Base-by-base conservation (phyloP, 1,140 invertebrate species). In the Lamellibrachia luymesi region DNA sequence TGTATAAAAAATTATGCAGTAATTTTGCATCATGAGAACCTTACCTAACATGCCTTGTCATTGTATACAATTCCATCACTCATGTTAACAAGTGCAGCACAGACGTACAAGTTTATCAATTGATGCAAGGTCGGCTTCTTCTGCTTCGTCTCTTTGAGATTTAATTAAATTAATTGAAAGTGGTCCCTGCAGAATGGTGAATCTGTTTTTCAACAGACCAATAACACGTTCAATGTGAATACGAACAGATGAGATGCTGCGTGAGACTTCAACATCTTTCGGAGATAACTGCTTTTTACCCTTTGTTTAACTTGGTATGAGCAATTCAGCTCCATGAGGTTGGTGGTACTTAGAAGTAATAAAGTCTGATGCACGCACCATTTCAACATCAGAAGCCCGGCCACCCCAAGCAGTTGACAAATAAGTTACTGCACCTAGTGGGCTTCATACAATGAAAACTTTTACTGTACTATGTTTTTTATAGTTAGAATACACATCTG, bases 271-370 rank as follows among this genome's bases (percentile, higher is more conserved):
- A 8, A 94, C 92, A 49, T 94, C 92, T 52, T 92, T 38, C 22
- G 94, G 94, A 38, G 92, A 92, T n/a, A 94, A 94, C 92, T 95
- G 94, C 90, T 91, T 93, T 92, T 94, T 95, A 8, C 94, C 94
- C 92, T 94, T 94, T n/a, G 94, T 95, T 27, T 94, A 94, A 50
- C 93, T 92, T 50, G 94, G 94, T 17, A 92, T 93, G 6, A 94
- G 94, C 8, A 95, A 91, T 93, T 94, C 92, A 6, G 94, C 94
- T 27, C 89, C 64, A 22, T 80, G 64, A 17, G 64, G 64, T 80
- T 80, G 64, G 64, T 80, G 64, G 25, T 80, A 80, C 17, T 80
- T 51, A 27, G n/a, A 50, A 64, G 22, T 25, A 50, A 94, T 94
- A 92, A 93, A 94, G 22, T 92, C 92, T 25, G 92, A 93, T 10